Evolutionary conservation across 2,797 vertebrate genomes (phyloP).

Genomic region (Brachymystax lenok): DNA sequence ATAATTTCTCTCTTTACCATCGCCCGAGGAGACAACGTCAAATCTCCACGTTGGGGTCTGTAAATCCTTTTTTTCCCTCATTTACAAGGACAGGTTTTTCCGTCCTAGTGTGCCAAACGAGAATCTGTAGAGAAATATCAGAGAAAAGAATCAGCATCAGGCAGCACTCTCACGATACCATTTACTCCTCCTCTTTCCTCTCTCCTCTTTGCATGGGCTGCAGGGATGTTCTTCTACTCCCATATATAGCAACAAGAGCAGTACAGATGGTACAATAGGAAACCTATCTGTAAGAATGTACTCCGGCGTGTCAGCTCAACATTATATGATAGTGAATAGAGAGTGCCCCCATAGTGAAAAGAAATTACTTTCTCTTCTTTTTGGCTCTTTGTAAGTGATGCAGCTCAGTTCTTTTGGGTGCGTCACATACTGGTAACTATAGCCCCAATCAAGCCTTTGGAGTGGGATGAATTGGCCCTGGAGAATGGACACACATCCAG

Average conservation of each 20-base stretch:
- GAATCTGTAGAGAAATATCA: constrained; percentile 78
- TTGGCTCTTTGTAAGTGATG: constrained; percentile 59
- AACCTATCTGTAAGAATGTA: constrained; percentile 45
- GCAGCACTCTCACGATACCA: not conserved
- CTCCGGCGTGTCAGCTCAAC: constrained; percentile 41
- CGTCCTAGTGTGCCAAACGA: constrained; percentile 98
- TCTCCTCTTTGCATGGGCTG: constrained; percentile 32
- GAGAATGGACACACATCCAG: constrained; percentile 53
- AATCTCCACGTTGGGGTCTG: constrained; percentile 95
- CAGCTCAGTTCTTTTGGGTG: constrained; percentile 18
- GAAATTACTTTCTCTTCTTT: constrained; percentile 16
- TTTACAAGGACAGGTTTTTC: constrained; percentile 98
- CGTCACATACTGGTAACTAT: not conserved
- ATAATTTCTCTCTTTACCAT: constrained; percentile 49
- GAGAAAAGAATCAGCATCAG: constrained; percentile 11
- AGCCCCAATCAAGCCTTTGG: constrained; percentile 31
- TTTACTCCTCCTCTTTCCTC: constrained; percentile 5
- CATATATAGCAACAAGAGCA: constrained; percentile 18
- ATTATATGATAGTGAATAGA: not conserved
- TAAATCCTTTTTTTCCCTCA: constrained; percentile 98
- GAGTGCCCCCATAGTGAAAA: constrained; percentile 39
- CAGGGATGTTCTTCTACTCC: constrained; percentile 34
- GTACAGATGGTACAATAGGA: constrained; percentile 18
- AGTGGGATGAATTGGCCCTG: constrained; percentile 43
- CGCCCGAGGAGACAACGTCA: constrained; percentile 66